Base-by-base conservation (phyloP, 2,113 vertebrate species). In the Percina caprodes region DNA sequence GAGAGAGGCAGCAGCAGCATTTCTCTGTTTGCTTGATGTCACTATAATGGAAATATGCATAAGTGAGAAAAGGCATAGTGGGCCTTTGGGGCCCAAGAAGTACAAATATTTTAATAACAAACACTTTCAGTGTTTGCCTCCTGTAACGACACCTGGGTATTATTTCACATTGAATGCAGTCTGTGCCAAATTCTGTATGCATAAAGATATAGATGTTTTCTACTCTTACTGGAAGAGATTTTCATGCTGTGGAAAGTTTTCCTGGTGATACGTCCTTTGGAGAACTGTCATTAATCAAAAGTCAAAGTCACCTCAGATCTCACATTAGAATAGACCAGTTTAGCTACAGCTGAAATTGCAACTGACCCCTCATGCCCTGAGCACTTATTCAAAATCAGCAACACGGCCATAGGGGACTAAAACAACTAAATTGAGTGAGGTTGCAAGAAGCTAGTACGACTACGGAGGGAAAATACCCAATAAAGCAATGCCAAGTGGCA, bases 61-160 rank as follows among this genome's bases (percentile, higher is more conserved):
- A 91, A 92, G 92, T 91, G 86, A 89, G 88, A 88, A 88, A 82
- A 89, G 84, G 92, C 87, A 87, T 80, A 65, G 91, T 74, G 88
- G 90, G 86, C 90, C 90, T 94, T 93, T 91, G 90, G 89, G 92
- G 90, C 91, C 87, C 73, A 63, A 76, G 85, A 91, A 92, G 91
- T 90, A 93, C 92, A 93, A 93, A 93, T 91, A 93, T 91, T 93
- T 93, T 93, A 92, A 92, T 93, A 93, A 94, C 90, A 94, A 94
- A 93, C 93, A 92, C 92, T 88, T 88, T 91, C 89, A 74, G 58
- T 91, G 86, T 92, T 92, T 90, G 88, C 88, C 85, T 92, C 89
- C 89, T 92, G 85, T 90, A 79, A 89, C 80, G 51, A 79, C 90
- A 87, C 91, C 83, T 85, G 85, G 89, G 91, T 89, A 91, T 90